These are phyloP conservation scores for Paramormyrops hopkinsi DNA, from an alignment of 2,797 vertebrate species.

Conservation along the genomic window DNA sequence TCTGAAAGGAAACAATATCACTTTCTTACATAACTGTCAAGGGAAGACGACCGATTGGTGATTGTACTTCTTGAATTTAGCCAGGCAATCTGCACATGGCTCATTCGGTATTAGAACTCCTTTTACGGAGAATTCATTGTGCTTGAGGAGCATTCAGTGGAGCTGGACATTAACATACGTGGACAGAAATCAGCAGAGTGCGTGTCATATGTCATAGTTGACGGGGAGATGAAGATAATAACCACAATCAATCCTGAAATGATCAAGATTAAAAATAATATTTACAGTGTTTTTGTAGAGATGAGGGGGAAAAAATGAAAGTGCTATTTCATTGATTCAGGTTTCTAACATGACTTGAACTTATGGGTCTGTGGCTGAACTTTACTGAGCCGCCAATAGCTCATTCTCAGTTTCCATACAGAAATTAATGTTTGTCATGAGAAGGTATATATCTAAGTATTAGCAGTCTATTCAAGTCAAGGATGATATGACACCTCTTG, in stretches of 20 bases:
- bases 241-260: neutral
- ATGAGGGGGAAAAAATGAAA: constrained; percentile 35
- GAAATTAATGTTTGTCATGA: neutral
- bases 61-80: neutral
- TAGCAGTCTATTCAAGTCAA: constrained; percentile 14
- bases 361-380: neutral
- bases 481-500: constrained; percentile 26
- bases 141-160: neutral
- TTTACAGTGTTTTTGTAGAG: constrained; percentile 8
- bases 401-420: constrained; percentile 2
- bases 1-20: neutral
- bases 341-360: neutral
- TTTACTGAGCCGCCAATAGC: neutral
- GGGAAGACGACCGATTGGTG: constrained; percentile 38
- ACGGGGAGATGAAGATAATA: neutral
- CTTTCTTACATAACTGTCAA: constrained; percentile 31
- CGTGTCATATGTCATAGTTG: constrained; percentile 14
- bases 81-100: neutral
- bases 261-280: constrained; percentile 36
- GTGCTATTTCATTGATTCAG: neutral
- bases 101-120: neutral
- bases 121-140: neutral
- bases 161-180: neutral
- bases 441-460: constrained; percentile 11
- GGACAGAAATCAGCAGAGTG: neutral